Conservation (phyloP, 2,797 vertebrate species). For the Bradypodion ventrale region DNA sequence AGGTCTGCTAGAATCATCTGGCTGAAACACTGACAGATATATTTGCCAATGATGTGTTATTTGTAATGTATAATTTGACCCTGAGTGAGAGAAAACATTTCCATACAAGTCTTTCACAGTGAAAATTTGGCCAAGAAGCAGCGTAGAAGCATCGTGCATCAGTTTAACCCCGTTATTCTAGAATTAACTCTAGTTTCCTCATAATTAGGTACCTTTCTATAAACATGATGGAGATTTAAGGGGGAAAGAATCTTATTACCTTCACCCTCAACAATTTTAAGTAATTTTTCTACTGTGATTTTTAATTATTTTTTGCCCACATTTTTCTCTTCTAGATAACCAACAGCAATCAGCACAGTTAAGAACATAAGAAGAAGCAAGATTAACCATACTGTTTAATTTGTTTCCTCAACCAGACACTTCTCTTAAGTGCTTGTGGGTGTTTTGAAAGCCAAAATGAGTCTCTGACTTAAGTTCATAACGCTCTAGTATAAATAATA, state of each 20-base stretch:
- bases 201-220: slow-evolving; percentile 41
- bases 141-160: not conserved
- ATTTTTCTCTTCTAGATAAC: slow-evolving; percentile 54
- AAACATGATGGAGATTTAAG: not conserved
- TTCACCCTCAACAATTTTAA: not conserved
- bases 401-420: slow-evolving; percentile 48
- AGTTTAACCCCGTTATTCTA: not conserved
- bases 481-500: slow-evolving; percentile 50
- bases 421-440: slow-evolving; percentile 56
- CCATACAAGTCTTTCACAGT: not conserved
- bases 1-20: too few species aligned
- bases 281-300: slow-evolving; percentile 47
- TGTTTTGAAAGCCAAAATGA: slow-evolving; percentile 60
- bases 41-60: too few species aligned
- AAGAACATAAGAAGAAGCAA: slow-evolving; percentile 49
- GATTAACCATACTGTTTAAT: slow-evolving; percentile 55
- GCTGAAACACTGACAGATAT: too few species aligned
- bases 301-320: slow-evolving; percentile 41
- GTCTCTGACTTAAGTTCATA: slow-evolving; percentile 48
- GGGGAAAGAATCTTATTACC: too few species aligned
- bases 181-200: not conserved
- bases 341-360: slow-evolving; percentile 61
- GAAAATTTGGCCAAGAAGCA: slow-evolving; percentile 12
- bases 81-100: slow-evolving; percentile 29
- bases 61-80: too few species aligned